Evolutionary conservation across 2,888 invertebrate genomes (phyloP), one percentile per base, ranked within the genome.

Genomic region (Erebia aethiops): DNA sequence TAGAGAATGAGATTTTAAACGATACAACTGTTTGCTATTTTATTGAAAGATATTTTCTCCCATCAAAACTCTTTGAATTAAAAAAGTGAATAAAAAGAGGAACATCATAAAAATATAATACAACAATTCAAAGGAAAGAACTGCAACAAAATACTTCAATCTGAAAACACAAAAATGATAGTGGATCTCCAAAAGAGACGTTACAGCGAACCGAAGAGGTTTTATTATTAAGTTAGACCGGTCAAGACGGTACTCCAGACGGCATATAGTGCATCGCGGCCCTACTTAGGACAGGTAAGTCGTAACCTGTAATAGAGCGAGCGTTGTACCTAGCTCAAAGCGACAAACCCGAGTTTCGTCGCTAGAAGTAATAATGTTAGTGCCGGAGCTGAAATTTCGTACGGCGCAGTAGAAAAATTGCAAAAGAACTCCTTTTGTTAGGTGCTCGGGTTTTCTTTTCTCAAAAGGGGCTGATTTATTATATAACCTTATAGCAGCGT

Each of bases 191-290:
- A 84, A 83, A 86, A 81, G 81, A 84, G 82, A 87, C 82, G 85
- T 87, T 85, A 84, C 83, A 80, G 82, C 79, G 57, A 77, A 83
- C 83, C 80, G 83, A 85, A 88, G 86, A 90, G 88, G 87, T 91
- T 91, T 85, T 88, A 87, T 91, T 92, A 93, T 92, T 91, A 87
- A 88, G 91, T 92, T 91, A 92, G 86, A 84, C 82, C 84, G 85
- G 84, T 84, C 88, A 86, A 84, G 81, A 80, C 80, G 79, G 80
- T 79, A 79, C 82, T 83, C 78, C 82, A 83, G 83, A 85, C 84
- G 82, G 80, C 79, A 78, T 79, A 82, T 82, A 82, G 85, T 88
- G 85, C 89, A 90, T 85, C 84, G 88, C 87, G 81, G 82, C 77
- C 78, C 81, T 82, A 80, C 84, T 84, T 82, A 80, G 76, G 77